A percentile compares a stretch with the other conserved stretches of the same genome.
These are phyloP conservation scores for Aphyosemion australe DNA, from an alignment of 2,113 vertebrate genomes.

Conservation along the genomic window DNA sequence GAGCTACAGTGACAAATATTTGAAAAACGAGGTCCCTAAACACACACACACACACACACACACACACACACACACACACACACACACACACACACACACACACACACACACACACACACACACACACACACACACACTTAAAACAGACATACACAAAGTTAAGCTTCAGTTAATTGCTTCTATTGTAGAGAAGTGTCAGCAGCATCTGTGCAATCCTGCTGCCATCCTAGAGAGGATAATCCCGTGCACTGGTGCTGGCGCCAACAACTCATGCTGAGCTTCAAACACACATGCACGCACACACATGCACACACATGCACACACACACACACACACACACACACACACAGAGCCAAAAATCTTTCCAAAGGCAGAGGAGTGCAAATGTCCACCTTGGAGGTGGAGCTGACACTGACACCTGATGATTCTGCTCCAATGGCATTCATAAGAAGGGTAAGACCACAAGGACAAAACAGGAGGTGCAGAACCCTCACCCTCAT, in stretches of 20 bases:
- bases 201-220: slow-evolving; percentile 61
- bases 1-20: not conserved
- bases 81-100: not conserved
- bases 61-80: not conserved
- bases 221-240: slow-evolving; percentile 63
- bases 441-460: slow-evolving; percentile 24
- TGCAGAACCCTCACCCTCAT: not conserved
- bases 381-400: slow-evolving; percentile 26
- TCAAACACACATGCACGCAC: slow-evolving; percentile 4
- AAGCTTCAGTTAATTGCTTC: slow-evolving; percentile 74
- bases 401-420: slow-evolving; percentile 21
- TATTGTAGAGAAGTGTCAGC: slow-evolving; percentile 67
- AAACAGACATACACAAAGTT: slow-evolving; percentile 59
- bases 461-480: slow-evolving; percentile 3
- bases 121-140: slow-evolving; percentile 25
- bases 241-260: slow-evolving; percentile 42
- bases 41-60: not conserved
- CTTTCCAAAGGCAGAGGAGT: not conserved
- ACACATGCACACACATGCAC: not conserved
- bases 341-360: not conserved
- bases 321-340: not conserved
- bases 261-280: slow-evolving; percentile 6
- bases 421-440: slow-evolving; percentile 1
- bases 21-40: slow-evolving; percentile 16
- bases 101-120: slow-evolving; percentile 7